phyloP scores from a whole-genome alignment of 2,113 vertebrate genomes.

The Stictonetta naevosa region DNA sequence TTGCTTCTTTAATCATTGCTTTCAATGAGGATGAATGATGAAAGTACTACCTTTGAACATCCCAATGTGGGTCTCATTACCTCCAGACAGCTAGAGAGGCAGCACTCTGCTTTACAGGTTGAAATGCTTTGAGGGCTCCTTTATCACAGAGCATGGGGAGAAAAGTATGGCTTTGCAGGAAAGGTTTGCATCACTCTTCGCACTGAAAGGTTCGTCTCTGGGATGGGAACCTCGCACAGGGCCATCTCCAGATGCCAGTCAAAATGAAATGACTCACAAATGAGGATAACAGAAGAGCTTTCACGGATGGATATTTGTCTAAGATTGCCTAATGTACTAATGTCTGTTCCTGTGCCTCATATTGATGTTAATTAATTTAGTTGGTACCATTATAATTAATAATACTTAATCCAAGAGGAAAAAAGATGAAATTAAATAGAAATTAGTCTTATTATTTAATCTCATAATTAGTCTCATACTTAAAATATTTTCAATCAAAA shows the following conservation, averaged over 20 bases:
- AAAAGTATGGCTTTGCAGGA: not conserved
- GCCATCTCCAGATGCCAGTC: not conserved
- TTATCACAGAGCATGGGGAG: not conserved
- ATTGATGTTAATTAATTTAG: conserved; percentile 20
- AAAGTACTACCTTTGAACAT: conserved; percentile 57
- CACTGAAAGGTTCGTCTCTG: not conserved
- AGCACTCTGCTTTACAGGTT: conserved; percentile 36
- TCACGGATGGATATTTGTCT: not conserved
- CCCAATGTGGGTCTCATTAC: not conserved
- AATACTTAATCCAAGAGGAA: not conserved
- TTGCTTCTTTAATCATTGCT: conserved; percentile 71
- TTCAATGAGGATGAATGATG: conserved; percentile 63
- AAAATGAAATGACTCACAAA: not conserved
- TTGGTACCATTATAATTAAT: not conserved
- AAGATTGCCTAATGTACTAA: not conserved
- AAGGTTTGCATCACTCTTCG: not conserved
- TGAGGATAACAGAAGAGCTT: conserved; percentile 15
- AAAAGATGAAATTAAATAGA: conserved; percentile 6
- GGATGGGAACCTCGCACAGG: not conserved
- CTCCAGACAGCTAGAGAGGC: conserved; percentile 29
- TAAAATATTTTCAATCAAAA: conserved; percentile 19
- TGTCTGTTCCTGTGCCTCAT: not conserved
- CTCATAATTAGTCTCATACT: not conserved
- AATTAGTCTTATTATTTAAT: conserved; percentile 8
- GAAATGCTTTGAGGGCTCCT: conserved; percentile 39